Percentiles rank a stretch among this genome's conserved stretches.
phyloP scores from a whole-genome alignment of 2,888 invertebrate species.

The Tineola bisselliella region DNA sequence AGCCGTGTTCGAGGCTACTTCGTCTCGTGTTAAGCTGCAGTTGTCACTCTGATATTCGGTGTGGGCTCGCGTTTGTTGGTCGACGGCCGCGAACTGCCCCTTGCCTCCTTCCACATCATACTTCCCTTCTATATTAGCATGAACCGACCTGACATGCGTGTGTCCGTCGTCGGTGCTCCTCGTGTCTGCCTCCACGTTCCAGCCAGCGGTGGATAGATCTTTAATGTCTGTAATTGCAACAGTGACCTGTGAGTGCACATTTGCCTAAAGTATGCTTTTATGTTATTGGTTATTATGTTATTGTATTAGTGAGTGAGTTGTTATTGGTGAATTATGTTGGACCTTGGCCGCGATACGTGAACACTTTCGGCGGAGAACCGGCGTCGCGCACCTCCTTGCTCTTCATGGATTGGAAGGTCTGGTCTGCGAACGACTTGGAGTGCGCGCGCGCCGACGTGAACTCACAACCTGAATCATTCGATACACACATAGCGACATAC shows the following conservation, averaged over 20 bases:
- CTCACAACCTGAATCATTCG: conserved; percentile 52
- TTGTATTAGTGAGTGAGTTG: conserved; percentile 17
- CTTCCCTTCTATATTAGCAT: conserved; percentile 72
- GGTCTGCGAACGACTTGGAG: conserved; percentile 77
- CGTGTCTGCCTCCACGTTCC: conserved; percentile 73
- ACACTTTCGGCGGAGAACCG: conserved; percentile 76
- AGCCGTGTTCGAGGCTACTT: conserved; percentile 41
- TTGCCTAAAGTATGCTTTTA: too few species aligned
- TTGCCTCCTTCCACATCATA: conserved; percentile 73
- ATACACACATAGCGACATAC: conserved; percentile 17
- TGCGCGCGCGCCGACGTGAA: conserved; percentile 65
- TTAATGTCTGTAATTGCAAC: conserved; percentile 50
- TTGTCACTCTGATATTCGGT: conserved; percentile 54
- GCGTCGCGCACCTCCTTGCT: conserved; percentile 83
- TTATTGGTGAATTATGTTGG: conserved; percentile 38
- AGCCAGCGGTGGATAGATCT: conserved; percentile 67
- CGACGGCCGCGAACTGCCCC: conserved; percentile 71
- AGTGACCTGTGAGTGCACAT: neutral
- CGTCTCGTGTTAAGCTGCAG: conserved; percentile 48
- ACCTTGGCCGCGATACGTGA: conserved; percentile 61
- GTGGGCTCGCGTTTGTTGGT: conserved; percentile 66
- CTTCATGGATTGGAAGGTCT: conserved; percentile 81
- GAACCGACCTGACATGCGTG: conserved; percentile 66
- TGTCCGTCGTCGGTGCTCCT: conserved; percentile 72
- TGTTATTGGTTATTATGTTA: neutral